Base-by-base conservation (phyloP, 2,888 invertebrate genomes). In the Lithophane socia region DNA sequence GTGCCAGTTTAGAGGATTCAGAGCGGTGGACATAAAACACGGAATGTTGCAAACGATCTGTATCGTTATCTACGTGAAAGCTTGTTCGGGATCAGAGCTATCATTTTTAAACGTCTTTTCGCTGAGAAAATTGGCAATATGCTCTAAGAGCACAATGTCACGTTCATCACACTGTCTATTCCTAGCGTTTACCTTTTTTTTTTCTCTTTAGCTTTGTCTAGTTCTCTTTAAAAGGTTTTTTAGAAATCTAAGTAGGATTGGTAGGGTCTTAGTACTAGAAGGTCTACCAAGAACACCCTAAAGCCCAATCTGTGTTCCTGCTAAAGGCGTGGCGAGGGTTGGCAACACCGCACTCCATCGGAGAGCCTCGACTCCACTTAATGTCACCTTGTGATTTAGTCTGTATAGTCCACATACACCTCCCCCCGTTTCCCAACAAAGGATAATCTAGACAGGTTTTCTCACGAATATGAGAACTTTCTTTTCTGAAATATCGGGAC, bases 21-120 rank as follows among this genome's bases (percentile, higher is more conserved):
- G 79, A 84, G 82, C 89, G 85, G 86, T 88, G 87, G 87, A 90
- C 91, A 91, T 92, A 89, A 92, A 91, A 92, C 87, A 89, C 89
- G 87, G 88, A 91, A 91, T 91, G 89, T 86, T 82, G 78, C 88
- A 87, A 89, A 87, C 88, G 65, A 88, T 86, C 78, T 74, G 81
- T 82, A 83, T 87, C 81, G 68, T 68, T 67, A 70, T 77, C 78
- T 82, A 79, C 72, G 73, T 82, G 87, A 87, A 86, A 86, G 85
- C 83, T 86, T 70, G 70, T 82, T 84, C 49, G 54, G 12, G 44
- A 29, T 58, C 37, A 13, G 37, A 56, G 18, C 61, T 66, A 64
- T 68, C 4, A 65, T 29, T 77, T 78, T 72, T 42, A 37, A 60
- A 74, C 29, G 18, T 52, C 66, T 61, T 70, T 65, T 61, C 37